A percentile compares a stretch with the other conserved stretches of the same genome.
Evolutionary conservation across 2,113 vertebrate species (phyloP).

Genomic region (Bujurquina vittata): DNA sequence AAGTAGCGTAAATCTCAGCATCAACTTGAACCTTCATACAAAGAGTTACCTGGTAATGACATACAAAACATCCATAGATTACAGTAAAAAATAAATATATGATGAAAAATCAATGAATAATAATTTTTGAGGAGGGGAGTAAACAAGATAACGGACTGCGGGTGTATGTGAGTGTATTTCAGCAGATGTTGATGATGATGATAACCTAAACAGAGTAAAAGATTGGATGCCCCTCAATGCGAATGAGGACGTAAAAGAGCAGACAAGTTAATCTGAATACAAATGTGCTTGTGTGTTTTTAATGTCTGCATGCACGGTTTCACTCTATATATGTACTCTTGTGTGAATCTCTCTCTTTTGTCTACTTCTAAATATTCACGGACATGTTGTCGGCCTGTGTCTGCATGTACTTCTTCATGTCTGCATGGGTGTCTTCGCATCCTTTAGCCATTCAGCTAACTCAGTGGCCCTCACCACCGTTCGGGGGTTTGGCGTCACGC

Average conservation of each 20-base stretch:
- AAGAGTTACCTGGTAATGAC: slow-evolving; percentile 69
- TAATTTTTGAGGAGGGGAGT: slow-evolving; percentile 28
- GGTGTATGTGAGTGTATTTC: slow-evolving; percentile 12
- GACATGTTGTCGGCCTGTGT: slow-evolving; percentile 21
- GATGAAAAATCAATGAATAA: slow-evolving; percentile 52
- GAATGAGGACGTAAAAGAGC: slow-evolving; percentile 31
- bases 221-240: slow-evolving; percentile 12
- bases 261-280: slow-evolving; percentile 36
- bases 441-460: slow-evolving; percentile 9
- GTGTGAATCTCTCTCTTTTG: slow-evolving; percentile 39
- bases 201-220: slow-evolving; percentile 15
- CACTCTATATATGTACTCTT: slow-evolving; percentile 46
- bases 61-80: slow-evolving; percentile 89
- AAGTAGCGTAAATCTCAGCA: slow-evolving; percentile 41
- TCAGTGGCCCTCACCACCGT: slow-evolving; percentile 88
- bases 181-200: slow-evolving; percentile 24
- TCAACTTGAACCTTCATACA: slow-evolving; percentile 72
- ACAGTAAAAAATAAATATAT: slow-evolving; percentile 73
- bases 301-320: slow-evolving; percentile 71
- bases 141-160: slow-evolving; percentile 15
- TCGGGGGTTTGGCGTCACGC: slow-evolving; percentile 89
- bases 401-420: not conserved
- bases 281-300: slow-evolving; percentile 51
- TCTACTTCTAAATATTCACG: slow-evolving; percentile 49
- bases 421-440: slow-evolving; percentile 26